Base-by-base conservation (phyloP, 2,113 vertebrate genomes). In the Irena cyanogastra region DNA sequence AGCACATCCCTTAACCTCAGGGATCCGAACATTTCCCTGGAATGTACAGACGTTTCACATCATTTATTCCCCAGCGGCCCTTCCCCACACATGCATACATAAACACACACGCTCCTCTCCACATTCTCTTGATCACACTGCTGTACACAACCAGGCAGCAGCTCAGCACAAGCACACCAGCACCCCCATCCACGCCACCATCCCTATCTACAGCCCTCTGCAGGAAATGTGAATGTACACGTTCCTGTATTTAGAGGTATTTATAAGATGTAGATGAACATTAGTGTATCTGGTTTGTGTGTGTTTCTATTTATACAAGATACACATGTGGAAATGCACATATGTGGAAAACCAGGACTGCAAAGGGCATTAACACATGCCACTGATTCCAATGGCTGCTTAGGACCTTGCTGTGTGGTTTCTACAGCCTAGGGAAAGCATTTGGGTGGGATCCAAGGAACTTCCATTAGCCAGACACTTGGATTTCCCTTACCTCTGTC, bases 1-100 rank as follows among this genome's bases (percentile, higher is more conserved):
- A 92, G 90, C 84, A 94, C 83, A 96, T 97, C 94, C 95, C 91
- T 91, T 91, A 96, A 96, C 94, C 95, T 96, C 89, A 59, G 91
- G 90, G 97, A 96, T 96, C 91, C 0, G 45, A 97, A 87, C 81
- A 87, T 90, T 97, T 84, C 87, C 86, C 90, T 95, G 96, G 95
- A 97, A 97, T 96, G 94, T 95, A 94, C 96, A 96, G 90, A 89
- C 95, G 72, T 93, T 87, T 94, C 12, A 2, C 84, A 95, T 95
- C 76, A 89, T 71, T 81, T 75, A 87, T 95, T 97, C 92, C 96
- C 96, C 93, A 87, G 87, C 3, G 83, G 94, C 23, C 89, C 61
- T 95, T 95, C 70, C 81, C 91, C 78, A 81, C 86, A 92, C 54
- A 83, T 3, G 1, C 89, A 86, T 14, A 91, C 56, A 91, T 71